A percentile compares a stretch with the other conserved stretches of the same genome.
phyloP scores from a whole-genome alignment of 2,113 vertebrate genomes.

The Takifugu flavidus region DNA sequence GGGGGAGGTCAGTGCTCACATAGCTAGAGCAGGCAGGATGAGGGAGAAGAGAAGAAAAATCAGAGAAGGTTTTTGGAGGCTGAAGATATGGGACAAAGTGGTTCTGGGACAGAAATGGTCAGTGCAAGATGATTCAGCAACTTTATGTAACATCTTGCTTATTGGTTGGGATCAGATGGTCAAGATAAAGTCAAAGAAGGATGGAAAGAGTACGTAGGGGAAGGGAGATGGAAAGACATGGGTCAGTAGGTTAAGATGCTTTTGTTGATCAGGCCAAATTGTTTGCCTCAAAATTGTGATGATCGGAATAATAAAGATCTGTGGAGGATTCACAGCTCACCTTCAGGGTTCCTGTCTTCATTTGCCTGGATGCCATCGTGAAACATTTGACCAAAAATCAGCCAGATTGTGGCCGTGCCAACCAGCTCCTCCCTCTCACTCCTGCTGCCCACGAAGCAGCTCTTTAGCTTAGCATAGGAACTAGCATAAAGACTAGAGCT shows the following conservation, averaged over 20 bases:
- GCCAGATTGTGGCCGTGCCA: too few species aligned
- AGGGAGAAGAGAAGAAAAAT: constrained; percentile 8
- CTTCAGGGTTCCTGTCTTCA: constrained; percentile 12
- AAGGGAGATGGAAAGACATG: constrained; percentile 29
- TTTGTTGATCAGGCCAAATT: constrained; percentile 18
- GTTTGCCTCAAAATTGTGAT: constrained; percentile 52
- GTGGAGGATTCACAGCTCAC: constrained; percentile 74
- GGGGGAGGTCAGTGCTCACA: neutral
- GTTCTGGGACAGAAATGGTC: constrained; percentile 23
- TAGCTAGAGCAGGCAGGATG: constrained; percentile 2
- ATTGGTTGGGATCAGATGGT: constrained; percentile 32
- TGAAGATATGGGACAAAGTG: constrained; percentile 34
- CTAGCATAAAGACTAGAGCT: too few species aligned
- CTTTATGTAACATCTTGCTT: neutral
- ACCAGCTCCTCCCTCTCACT: too few species aligned
- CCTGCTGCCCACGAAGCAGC: too few species aligned
- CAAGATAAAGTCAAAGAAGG: neutral
- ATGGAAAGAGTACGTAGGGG: constrained; percentile 57
- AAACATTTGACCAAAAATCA: too few species aligned
- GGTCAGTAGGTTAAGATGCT: constrained; percentile 38
- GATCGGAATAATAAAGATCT: constrained; percentile 76
- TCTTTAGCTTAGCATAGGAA: too few species aligned
- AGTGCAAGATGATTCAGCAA: constrained; percentile 5
- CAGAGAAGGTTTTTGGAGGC: constrained; percentile 53
- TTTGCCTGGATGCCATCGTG: neutral